phyloP scores from a whole-genome alignment of 2,797 vertebrate species.

The Dallia pectoralis region DNA sequence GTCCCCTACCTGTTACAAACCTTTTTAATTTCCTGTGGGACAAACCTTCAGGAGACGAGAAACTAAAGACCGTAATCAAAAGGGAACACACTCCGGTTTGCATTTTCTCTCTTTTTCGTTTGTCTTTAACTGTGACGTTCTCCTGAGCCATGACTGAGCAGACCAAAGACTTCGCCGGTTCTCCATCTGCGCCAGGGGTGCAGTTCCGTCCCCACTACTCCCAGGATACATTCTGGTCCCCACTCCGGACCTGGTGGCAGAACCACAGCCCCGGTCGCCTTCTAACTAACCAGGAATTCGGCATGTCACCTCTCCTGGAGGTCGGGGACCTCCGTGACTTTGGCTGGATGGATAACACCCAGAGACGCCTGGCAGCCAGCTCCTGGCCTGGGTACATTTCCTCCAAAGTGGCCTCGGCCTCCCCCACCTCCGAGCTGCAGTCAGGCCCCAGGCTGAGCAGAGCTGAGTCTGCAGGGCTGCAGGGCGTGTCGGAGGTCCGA shows the following conservation, averaged over 20 bases:
- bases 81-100: neutral
- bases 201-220: slow-evolving; percentile 34
- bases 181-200: neutral
- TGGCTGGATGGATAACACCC: slow-evolving; percentile 58
- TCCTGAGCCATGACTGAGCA: slow-evolving; percentile 38
- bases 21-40: slow-evolving; percentile 31
- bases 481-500: slow-evolving; percentile 41
- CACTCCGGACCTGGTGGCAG: slow-evolving; percentile 58
- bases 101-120: neutral
- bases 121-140: slow-evolving; percentile 6
- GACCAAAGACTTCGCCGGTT: slow-evolving; percentile 41
- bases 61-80: neutral
- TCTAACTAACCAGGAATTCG: slow-evolving; percentile 63
- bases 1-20: slow-evolving; percentile 28
- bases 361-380: slow-evolving; percentile 55
- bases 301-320: slow-evolving; percentile 62
- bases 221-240: slow-evolving; percentile 47
- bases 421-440: slow-evolving; percentile 24
- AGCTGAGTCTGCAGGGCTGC: slow-evolving; percentile 37
- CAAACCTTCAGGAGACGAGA: neutral
- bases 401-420: slow-evolving; percentile 40
- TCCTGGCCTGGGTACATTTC: slow-evolving; percentile 65
- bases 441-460: slow-evolving; percentile 38
- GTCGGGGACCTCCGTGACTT: slow-evolving; percentile 40
- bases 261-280: slow-evolving; percentile 36